Conservation (phyloP, 2,113 vertebrate genomes). For the Lampris incognitus region DNA sequence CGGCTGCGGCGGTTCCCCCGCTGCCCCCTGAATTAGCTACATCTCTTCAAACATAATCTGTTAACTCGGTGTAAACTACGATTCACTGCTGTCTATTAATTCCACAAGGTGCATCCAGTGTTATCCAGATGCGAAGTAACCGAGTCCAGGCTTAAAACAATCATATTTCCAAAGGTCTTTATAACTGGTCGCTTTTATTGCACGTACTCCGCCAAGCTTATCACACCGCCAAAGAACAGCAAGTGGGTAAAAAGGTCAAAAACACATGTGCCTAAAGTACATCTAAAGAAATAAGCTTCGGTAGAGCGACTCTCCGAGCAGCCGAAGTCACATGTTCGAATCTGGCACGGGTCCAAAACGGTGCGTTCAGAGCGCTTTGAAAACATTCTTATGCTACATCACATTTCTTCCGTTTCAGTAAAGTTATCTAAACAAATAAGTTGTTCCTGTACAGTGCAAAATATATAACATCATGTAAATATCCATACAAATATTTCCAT, state of each 20-base stretch:
- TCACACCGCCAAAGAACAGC: slow-evolving; percentile 71
- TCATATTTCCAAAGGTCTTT: slow-evolving; percentile 18
- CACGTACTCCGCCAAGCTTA: slow-evolving; percentile 76
- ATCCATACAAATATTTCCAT: slow-evolving; percentile 71
- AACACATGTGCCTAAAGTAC: slow-evolving; percentile 61
- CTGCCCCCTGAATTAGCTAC: no score
- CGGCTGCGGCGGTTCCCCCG: no score
- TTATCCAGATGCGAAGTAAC: slow-evolving; percentile 14
- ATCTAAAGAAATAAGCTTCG: slow-evolving; percentile 46
- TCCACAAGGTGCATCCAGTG: neutral
- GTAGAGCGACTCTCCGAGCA: slow-evolving; percentile 63
- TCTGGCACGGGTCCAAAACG: slow-evolving; percentile 79
- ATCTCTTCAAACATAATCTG: no score
- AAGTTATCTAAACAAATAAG: slow-evolving; percentile 61
- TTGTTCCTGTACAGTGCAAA: slow-evolving; percentile 78
- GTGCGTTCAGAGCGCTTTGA: slow-evolving; percentile 77
- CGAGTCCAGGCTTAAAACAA: slow-evolving; percentile 25
- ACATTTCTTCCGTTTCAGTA: slow-evolving; percentile 48
- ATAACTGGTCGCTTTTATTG: slow-evolving; percentile 75
- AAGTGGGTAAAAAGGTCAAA: slow-evolving; percentile 62
- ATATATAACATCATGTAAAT: slow-evolving; percentile 73
- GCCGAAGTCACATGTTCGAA: slow-evolving; percentile 72
- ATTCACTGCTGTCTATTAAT: no score
- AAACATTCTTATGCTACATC: slow-evolving; percentile 70
- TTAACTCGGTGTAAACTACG: no score